Base-by-base conservation (phyloP, 2,888 invertebrate genomes). In the Troides helena region DNA sequence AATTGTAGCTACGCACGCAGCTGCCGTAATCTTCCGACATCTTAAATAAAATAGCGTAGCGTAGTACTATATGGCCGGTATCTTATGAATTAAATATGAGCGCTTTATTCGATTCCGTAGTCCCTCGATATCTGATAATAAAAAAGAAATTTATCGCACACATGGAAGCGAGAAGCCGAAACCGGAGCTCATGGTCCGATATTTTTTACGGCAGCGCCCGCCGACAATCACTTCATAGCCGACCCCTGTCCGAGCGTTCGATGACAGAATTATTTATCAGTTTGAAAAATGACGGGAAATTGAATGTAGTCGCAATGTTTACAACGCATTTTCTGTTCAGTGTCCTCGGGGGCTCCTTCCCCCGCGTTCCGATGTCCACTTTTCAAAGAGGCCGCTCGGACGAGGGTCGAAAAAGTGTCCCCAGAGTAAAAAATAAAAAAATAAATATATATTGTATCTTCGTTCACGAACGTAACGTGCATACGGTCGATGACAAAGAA, bases 231-330 rank as follows among this genome's bases (percentile, higher is more conserved):
- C 91, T 92, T 92, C 92, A 92, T 92, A 92, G 87, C 87, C 30
- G 89, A 92, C 92, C 91, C 92, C 90, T 91, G 92, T 91, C 92
- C 92, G 88, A 92, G 85, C 86, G 86, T 88, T 88, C 92, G 92
- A 92, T 91, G 92, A 93, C 92, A 92, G 93, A 93, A 93, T 93
- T 93, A 93, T 93, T 93, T 93, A 93, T 93, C 93, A 93, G 93
- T 92, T 92, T 93, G 93, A 93, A 93, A 93, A 93, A 93, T 93
- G 93, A 93, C 93, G 90, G 90, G 92, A 93, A 93, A 93, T 93
- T 93, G 93, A 93, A 93, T 93, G 93, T 93, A 93, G 89, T 93
- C 91, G 91, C 93, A 87, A 93, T 93, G 93, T 93, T 93, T 92
- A 93, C 93, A 93, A 92, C 93, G 91, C 92, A 91, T 92, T 93